Evolutionary conservation across 92 coral and sea anemone species (phyloP).

Genomic region (Desmophyllum pertusum): DNA sequence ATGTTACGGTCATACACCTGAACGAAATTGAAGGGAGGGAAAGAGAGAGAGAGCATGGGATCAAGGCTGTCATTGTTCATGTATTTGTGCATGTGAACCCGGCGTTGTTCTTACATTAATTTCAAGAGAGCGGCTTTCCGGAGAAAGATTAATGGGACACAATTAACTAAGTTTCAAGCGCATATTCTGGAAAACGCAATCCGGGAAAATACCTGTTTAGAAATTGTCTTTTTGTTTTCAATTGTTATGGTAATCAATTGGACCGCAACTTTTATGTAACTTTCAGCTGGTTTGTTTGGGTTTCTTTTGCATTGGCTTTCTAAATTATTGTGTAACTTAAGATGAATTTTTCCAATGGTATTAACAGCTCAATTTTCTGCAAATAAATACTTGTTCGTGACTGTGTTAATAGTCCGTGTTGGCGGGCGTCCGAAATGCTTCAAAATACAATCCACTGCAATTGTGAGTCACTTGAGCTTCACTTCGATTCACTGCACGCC

Average conservation of each 20-base stretch:
- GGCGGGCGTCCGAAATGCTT: conserved; percentile 12
- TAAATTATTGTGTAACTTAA: not conserved
- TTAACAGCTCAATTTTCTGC: not conserved
- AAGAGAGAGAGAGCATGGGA: too few species aligned
- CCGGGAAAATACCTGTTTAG: too few species aligned
- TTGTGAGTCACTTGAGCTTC: conserved; percentile 12
- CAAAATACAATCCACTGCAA: not conserved
- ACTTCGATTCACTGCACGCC: conserved; percentile 4
- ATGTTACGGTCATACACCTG: not conserved
- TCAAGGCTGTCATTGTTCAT: too few species aligned
- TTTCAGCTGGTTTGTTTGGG: not conserved
- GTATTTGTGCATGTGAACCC: not conserved
- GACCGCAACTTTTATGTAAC: not conserved
- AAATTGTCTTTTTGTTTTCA: not conserved
- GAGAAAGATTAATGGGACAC: not conserved
- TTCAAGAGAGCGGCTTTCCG: not conserved
- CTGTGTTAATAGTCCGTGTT: not conserved
- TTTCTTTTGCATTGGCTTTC: not conserved
- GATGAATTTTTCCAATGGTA: not conserved
- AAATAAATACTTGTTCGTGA: conserved; percentile 19
- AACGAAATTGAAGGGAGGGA: not conserved
- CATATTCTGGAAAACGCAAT: not conserved
- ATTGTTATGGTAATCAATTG: not conserved
- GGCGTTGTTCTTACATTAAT: not conserved
- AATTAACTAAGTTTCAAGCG: not conserved